These are phyloP conservation scores for Ascaphus truei DNA, from an alignment of 2,113 vertebrate species.

Conservation along the genomic window DNA sequence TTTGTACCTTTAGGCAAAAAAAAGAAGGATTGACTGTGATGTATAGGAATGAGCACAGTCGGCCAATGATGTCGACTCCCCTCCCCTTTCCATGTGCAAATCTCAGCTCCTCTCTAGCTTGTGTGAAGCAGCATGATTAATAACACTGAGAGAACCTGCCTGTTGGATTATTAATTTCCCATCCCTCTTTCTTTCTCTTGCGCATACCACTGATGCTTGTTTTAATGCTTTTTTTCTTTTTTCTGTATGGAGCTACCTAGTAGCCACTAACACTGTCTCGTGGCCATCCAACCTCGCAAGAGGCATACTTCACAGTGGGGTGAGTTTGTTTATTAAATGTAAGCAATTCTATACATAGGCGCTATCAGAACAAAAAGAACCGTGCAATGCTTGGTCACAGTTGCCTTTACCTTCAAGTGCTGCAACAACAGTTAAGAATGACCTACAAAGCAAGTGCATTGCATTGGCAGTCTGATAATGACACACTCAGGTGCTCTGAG, in stretches of 20 bases:
- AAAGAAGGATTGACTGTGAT: constrained; percentile 69
- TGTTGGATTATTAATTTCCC: constrained; percentile 85
- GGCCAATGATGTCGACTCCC: constrained; percentile 62
- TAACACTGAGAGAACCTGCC: constrained; percentile 75
- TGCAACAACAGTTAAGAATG: constrained; percentile 44
- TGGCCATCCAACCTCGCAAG: constrained; percentile 58
- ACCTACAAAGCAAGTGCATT: constrained; percentile 44
- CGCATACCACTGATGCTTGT: constrained; percentile 56
- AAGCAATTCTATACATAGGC: constrained; percentile 47
- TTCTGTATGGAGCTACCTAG: constrained; percentile 59
- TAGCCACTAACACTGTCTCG: constrained; percentile 57
- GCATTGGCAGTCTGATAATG: constrained; percentile 30
- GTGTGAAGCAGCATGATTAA: constrained; percentile 75
- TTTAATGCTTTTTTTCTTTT: constrained; percentile 39
- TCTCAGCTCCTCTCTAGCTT: constrained; percentile 61
- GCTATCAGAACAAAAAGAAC: constrained; percentile 29
- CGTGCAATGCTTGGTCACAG: constrained; percentile 47
- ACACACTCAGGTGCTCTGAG: constrained; percentile 5
- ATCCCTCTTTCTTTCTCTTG: constrained; percentile 59
- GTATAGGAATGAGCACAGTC: constrained; percentile 63
- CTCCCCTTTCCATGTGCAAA: constrained; percentile 70
- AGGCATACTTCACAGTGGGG: constrained; percentile 68
- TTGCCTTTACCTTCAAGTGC: constrained; percentile 45
- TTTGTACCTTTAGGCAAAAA: constrained; percentile 65
- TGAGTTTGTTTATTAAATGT: constrained; percentile 68